Percentiles rank a stretch among this genome's conserved stretches.
Evolutionary conservation across 1,140 invertebrate species (phyloP).

Genomic region (Eueides isabella): DNA sequence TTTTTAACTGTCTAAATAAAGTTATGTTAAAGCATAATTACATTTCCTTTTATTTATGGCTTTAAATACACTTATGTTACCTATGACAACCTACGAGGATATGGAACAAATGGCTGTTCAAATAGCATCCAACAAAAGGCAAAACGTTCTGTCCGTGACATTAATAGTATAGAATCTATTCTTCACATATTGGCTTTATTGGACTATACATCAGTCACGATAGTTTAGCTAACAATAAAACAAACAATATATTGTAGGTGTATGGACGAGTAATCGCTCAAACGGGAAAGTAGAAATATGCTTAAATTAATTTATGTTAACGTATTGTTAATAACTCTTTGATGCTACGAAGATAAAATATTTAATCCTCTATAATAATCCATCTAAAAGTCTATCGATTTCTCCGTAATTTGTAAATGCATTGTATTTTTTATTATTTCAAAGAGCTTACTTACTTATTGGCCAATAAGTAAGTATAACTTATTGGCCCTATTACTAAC

Average conservation of each 20-base stretch:
- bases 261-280: not conserved
- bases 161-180: constrained; percentile 62
- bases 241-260: constrained; percentile 10
- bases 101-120: constrained; percentile 57
- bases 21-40: not conserved
- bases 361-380: too few relatives aligned
- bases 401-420: too few relatives aligned
- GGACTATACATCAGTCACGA: constrained; percentile 51
- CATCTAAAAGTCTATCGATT: too few relatives aligned
- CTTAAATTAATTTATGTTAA: not conserved
- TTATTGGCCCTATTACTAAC: too few relatives aligned
- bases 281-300: not conserved
- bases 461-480: too few relatives aligned
- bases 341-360: not conserved
- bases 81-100: not conserved
- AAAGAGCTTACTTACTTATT: too few relatives aligned
- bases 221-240: constrained; percentile 33
- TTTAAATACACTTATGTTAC: not conserved
- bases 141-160: constrained; percentile 60
- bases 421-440: too few relatives aligned
- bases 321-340: not conserved
- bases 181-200: constrained; percentile 63
- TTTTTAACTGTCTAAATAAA: too few relatives aligned
- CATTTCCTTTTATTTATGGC: not conserved
- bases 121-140: constrained; percentile 49